Conservation (phyloP, 2,888 invertebrate species). For the Ochropacha duplaris region DNA sequence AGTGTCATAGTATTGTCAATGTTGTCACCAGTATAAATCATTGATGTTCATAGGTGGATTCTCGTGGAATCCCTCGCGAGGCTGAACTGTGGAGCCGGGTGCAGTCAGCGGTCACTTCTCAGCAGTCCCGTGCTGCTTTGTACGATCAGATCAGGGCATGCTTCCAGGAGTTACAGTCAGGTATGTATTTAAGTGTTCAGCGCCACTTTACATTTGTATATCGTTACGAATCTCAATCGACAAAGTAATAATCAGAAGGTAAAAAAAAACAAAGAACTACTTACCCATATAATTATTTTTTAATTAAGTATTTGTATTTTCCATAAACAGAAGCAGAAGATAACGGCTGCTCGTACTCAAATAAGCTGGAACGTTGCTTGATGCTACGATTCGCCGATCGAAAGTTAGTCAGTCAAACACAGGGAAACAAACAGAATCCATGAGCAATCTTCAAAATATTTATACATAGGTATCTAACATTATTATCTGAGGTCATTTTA, state of each 20-base stretch:
- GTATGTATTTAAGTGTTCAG: slow-evolving; percentile 31
- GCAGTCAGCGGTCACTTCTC: slow-evolving; percentile 65
- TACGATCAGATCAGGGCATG: slow-evolving; percentile 70
- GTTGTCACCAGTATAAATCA: slow-evolving; percentile 3
- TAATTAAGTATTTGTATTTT: not conserved
- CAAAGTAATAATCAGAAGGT: too few species aligned
- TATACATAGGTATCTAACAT: not conserved
- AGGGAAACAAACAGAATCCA: slow-evolving; percentile 8
- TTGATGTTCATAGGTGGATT: slow-evolving; percentile 56
- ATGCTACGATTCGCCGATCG: slow-evolving; percentile 71
- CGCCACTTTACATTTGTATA: too few species aligned
- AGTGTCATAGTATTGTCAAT: too few species aligned
- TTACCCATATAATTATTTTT: too few species aligned
- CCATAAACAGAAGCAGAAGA: slow-evolving; percentile 69
- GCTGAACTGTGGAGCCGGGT: slow-evolving; percentile 68
- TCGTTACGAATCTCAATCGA: too few species aligned
- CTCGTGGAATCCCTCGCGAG: slow-evolving; percentile 72
- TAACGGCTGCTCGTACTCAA: slow-evolving; percentile 75
- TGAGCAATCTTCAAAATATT: slow-evolving; percentile 11
- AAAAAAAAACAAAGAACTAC: too few species aligned
- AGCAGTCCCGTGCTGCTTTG: slow-evolving; percentile 64
- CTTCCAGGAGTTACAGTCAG: slow-evolving; percentile 72
- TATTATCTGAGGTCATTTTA: too few species aligned
- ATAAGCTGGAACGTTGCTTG: slow-evolving; percentile 71
- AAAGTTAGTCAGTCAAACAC: slow-evolving; percentile 25